Evolutionary conservation across 2,888 invertebrate species (phyloP).

Genomic region (Oscheius myriophilus): DNA sequence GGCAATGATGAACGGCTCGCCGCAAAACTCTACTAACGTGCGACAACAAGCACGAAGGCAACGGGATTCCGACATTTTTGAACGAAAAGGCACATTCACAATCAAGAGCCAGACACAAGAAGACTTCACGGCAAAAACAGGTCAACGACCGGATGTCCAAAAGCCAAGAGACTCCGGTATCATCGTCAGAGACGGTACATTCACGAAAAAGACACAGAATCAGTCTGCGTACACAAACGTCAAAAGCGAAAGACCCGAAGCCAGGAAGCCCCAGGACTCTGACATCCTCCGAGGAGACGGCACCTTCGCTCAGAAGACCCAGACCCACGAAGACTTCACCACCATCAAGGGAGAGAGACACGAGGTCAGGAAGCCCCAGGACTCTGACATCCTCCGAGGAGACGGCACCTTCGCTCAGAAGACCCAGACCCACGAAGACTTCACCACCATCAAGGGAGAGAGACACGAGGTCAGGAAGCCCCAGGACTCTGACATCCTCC

Average conservation of each 20-base stretch:
- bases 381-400: neutral
- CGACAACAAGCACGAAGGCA: no score
- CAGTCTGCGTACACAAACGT: neutral
- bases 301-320: neutral
- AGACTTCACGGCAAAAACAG: neutral
- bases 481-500: conserved; percentile 1
- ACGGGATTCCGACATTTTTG: neutral
- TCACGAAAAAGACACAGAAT: neutral
- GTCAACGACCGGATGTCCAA: neutral
- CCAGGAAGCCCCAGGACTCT: neutral
- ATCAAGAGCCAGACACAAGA: neutral
- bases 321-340: conserved; percentile 4
- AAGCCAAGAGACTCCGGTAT: neutral
- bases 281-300: conserved; percentile 4
- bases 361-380: conserved; percentile 2
- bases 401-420: conserved; percentile 1
- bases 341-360: neutral
- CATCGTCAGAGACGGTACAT: neutral
- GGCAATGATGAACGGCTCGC: neutral
- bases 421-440: conserved; percentile 1
- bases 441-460: neutral
- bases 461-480: neutral
- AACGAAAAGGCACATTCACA: neutral
- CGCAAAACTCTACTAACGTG: no score
- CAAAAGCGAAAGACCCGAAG: neutral